These are phyloP conservation scores for Apus apus DNA, from an alignment of 2,113 vertebrate genomes.

Conservation along the genomic window DNA sequence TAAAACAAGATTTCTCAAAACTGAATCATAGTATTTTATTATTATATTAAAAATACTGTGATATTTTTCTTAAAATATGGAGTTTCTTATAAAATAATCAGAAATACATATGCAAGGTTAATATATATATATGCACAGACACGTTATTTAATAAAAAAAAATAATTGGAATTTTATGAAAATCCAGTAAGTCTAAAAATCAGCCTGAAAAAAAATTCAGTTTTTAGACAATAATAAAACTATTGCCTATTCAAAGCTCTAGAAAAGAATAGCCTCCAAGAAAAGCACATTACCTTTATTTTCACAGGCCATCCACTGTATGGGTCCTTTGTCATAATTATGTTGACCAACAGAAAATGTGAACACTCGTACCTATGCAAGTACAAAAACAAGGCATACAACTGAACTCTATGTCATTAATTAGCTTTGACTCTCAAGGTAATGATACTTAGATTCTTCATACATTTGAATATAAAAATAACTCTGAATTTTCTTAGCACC, in stretches of 20 bases:
- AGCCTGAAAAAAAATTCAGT: not conserved
- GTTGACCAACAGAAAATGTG: conserved; percentile 97
- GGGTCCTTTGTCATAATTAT: conserved; percentile 98
- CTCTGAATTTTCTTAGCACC: not conserved
- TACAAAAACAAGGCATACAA: not conserved
- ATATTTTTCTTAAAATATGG: not conserved
- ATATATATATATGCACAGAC: not conserved
- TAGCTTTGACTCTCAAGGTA: not conserved
- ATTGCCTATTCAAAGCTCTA: not conserved
- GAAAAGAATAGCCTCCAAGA: not conserved
- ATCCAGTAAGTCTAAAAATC: not conserved
- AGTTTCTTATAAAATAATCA: not conserved
- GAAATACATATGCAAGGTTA: not conserved
- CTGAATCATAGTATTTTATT: not conserved
- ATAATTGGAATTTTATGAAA: too few relatives aligned
- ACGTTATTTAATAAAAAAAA: not conserved
- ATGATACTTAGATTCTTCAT: not conserved
- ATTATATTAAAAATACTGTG: not conserved
- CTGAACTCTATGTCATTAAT: not conserved
- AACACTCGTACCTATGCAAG: conserved; percentile 90
- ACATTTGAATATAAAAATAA: not conserved
- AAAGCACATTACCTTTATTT: conserved; percentile 89
- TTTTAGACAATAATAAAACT: not conserved
- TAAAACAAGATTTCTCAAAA: not conserved
- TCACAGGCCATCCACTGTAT: conserved; percentile 99